Base-by-base conservation (phyloP, 2,888 invertebrate species). In the Idaea aversata region DNA sequence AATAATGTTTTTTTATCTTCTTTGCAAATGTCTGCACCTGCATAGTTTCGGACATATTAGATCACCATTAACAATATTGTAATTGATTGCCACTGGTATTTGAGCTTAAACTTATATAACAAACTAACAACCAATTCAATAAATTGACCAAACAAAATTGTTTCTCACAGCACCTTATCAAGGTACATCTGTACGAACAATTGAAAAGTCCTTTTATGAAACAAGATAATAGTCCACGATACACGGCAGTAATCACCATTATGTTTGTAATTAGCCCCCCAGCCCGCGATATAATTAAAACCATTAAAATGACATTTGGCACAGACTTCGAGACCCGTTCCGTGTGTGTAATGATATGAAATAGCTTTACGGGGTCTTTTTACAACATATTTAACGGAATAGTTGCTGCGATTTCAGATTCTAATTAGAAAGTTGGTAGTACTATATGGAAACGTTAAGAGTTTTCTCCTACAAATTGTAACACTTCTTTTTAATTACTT, bases 291-390 rank as follows among this genome's bases (percentile, higher is more conserved):
- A 82, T 85, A 90, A 90, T 91, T 90, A 90, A 87, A 87, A 88
- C 90, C 81, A 91, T 91, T 91, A 91, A 89, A 90, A 89, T 84
- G 80, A 88, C 90, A 91, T 91, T 90, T 90, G 87, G 83, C 83
- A 76, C 80, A 80, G 73, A 77, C 77, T 25, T 73, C 71, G 77
- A 78, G 75, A 74, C 65, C 71, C 74, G 74, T 82, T 77, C 80
- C 79, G 78, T 79, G 74, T 77, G 75, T 59, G 16, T 82, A 82
- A 81, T 83, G 77, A 82, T 77, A 78, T 77, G 70, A 82, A 84
- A 85, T 81, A 76, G 77, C 75, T 81, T 79, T 81, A 80, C 82
- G 79, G 77, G 74, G 78, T 77, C 78, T 83, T 82, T 75, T 82
- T 80, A 71, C 73, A 68, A 76, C 75, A 78, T 76, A 81, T 81